Percentiles rank a stretch among this genome's conserved stretches.
These are phyloP conservation scores for Steinernema khuongi DNA, from an alignment of 1,140 invertebrate species.

Conservation along the genomic window DNA sequence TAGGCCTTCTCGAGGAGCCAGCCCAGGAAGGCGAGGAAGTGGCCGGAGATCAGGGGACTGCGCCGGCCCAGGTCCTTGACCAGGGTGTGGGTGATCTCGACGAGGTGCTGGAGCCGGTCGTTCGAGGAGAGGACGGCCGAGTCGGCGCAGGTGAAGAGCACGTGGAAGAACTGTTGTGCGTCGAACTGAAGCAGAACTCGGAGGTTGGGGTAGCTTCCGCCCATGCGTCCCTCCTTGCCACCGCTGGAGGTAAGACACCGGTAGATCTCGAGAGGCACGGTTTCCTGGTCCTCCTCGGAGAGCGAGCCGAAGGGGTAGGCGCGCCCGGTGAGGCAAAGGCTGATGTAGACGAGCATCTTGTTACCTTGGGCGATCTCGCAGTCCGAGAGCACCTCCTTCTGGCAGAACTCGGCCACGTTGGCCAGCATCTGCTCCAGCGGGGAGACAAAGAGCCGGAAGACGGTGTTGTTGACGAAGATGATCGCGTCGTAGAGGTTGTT, in stretches of 20 bases:
- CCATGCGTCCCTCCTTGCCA: constrained; percentile 17
- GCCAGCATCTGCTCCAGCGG: constrained; percentile 29
- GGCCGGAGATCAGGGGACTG: not conserved
- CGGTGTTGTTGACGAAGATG: constrained; percentile 80
- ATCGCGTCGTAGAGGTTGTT: constrained; percentile 77
- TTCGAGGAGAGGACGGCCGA: constrained; percentile 43
- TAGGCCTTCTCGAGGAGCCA: constrained; percentile 8
- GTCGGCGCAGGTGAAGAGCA: constrained; percentile 54
- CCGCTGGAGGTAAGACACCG: constrained; percentile 26
- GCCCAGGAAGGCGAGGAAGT: constrained; percentile 22
- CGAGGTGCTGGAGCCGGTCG: constrained; percentile 34
- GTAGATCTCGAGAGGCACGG: constrained; percentile 69
- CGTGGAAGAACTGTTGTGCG: constrained; percentile 81
- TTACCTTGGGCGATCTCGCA: constrained; percentile 69
- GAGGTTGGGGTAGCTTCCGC: constrained; percentile 56
- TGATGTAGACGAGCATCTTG: constrained; percentile 80
- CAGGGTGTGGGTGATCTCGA: constrained; percentile 27
- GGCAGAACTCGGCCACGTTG: constrained; percentile 21
- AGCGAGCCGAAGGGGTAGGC: constrained; percentile 81
- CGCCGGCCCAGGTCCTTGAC: not conserved
- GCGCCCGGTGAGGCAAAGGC: constrained; percentile 83
- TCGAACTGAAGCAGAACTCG: constrained; percentile 77
- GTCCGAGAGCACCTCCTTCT: constrained; percentile 53
- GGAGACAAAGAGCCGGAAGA: constrained; percentile 67
- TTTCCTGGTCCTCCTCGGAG: constrained; percentile 67